phyloP scores from a whole-genome alignment of 2,888 invertebrate genomes.

The Melanotus villosus region DNA sequence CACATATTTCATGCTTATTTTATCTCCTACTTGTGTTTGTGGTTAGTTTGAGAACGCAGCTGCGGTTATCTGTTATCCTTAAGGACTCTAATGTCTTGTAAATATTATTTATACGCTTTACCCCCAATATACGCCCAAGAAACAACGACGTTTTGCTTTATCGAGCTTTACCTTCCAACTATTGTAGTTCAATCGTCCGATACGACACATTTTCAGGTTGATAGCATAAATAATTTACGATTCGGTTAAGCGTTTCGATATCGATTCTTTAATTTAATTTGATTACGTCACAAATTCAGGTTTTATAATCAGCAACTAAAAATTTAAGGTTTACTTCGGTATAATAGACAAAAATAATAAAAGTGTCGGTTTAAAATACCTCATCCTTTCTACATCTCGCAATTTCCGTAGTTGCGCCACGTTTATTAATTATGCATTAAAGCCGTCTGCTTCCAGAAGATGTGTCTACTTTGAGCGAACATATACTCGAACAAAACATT shows the following conservation, averaged over 20 bases:
- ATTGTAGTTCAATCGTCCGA: neutral
- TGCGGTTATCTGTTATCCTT: slow-evolving; percentile 28
- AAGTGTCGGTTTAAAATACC: too few relatives aligned
- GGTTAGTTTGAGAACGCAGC: slow-evolving; percentile 25
- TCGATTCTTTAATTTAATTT: too few relatives aligned
- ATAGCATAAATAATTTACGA: too few relatives aligned
- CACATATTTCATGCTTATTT: slow-evolving; percentile 27
- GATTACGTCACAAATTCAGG: too few relatives aligned
- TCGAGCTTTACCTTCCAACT: neutral
- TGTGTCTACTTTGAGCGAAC: neutral
- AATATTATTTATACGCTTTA: slow-evolving; percentile 22
- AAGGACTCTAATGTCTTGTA: slow-evolving; percentile 29
- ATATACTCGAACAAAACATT: too few relatives aligned
- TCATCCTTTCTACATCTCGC: neutral
- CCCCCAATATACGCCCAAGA: neutral
- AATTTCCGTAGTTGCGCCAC: neutral
- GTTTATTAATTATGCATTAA: slow-evolving; percentile 12
- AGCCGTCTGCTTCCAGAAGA: neutral
- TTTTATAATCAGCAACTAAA: too few relatives aligned
- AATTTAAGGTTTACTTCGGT: too few relatives aligned
- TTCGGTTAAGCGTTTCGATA: too few relatives aligned
- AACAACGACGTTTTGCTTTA: neutral
- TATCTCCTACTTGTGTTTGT: slow-evolving; percentile 20
- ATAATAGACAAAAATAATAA: too few relatives aligned
- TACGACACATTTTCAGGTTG: neutral